Conservation (phyloP, 2,888 invertebrate species). For the Sinopyrophorus schimmeli region DNA sequence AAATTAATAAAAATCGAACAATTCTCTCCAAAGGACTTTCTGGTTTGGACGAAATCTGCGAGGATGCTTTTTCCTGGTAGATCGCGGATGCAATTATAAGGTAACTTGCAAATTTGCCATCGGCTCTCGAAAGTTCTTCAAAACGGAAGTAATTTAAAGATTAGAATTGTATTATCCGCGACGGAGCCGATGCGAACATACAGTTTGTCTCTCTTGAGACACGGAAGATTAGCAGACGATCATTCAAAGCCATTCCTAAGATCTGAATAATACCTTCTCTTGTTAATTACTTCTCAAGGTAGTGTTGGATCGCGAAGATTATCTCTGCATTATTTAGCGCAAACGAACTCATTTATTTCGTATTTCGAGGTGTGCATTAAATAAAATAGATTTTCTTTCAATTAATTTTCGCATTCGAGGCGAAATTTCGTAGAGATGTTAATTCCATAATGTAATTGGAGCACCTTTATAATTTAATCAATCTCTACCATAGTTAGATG, state of each 20-base stretch:
- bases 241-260: constrained; percentile 34
- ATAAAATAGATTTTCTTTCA: not conserved
- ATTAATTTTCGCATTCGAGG: not conserved
- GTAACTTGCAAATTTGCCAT: too few species aligned
- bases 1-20: too few species aligned
- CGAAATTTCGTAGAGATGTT: not conserved
- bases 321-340: constrained; percentile 28
- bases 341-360: constrained; percentile 26
- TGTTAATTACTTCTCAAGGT: constrained; percentile 33
- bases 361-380: constrained; percentile 3
- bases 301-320: constrained; percentile 30
- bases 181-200: constrained; percentile 13
- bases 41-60: too few species aligned
- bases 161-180: constrained; percentile 15
- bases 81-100: too few species aligned
- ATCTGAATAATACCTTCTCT: constrained; percentile 34
- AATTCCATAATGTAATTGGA: constrained; percentile 6
- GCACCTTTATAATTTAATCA: constrained; percentile 29
- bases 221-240: constrained; percentile 33
- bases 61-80: too few species aligned
- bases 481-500: constrained; percentile 28
- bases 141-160: constrained; percentile 11
- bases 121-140: too few species aligned
- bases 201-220: constrained; percentile 26
- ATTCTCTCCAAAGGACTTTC: too few species aligned